phyloP scores from a whole-genome alignment of 2,113 vertebrate species.

The Trichomycterus rosablanca region DNA sequence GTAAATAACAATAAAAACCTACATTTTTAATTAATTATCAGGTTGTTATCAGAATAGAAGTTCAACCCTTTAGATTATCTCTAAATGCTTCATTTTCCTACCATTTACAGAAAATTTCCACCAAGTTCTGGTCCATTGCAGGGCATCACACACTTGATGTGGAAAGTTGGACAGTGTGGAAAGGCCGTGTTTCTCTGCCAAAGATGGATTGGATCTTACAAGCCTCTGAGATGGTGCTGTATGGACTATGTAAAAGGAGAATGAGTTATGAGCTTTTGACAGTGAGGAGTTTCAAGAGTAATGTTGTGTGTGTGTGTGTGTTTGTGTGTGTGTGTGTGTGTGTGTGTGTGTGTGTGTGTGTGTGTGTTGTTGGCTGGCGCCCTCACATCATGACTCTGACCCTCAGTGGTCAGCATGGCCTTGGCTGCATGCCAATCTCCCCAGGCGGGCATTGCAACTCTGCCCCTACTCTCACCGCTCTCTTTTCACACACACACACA shows the following conservation, averaged over 20 bases:
- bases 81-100: too few species aligned
- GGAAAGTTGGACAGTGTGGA: too few species aligned
- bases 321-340: constrained; percentile 45
- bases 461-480: constrained; percentile 63
- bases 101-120: too few species aligned
- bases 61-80: too few species aligned
- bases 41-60: too few species aligned
- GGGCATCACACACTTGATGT: too few species aligned
- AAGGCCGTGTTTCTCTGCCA: too few species aligned
- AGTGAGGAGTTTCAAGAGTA: constrained; percentile 8
- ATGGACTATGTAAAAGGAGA: constrained; percentile 19
- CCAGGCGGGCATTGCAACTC: constrained; percentile 64
- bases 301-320: constrained; percentile 18
- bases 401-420: constrained; percentile 60
- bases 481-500: neutral
- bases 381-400: constrained; percentile 73
- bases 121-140: too few species aligned
- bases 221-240: constrained; percentile 10
- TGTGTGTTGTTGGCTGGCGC: constrained; percentile 57
- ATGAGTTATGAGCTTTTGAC: constrained; percentile 17
- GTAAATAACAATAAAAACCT: too few species aligned
- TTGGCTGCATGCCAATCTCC: constrained; percentile 73
- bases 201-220: neutral
- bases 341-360: constrained; percentile 37
- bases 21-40: too few species aligned